Conservation (phyloP, 1,140 invertebrate species). For the Tenebrio molitor region DNA sequence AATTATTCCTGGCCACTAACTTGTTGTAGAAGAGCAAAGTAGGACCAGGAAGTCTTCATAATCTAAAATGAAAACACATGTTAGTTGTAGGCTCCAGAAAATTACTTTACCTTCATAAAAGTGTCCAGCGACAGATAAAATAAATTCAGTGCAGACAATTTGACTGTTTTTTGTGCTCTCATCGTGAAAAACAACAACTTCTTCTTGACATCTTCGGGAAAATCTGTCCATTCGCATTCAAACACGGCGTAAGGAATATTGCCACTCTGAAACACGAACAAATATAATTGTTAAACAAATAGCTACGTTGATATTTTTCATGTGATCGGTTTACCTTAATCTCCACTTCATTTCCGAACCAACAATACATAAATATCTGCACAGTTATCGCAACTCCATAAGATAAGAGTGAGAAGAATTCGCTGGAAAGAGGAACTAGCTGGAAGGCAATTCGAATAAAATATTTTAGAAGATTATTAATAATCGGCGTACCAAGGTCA, state of each 20-base stretch:
- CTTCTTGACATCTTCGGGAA: slow-evolving; percentile 3
- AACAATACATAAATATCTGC: slow-evolving; percentile 38
- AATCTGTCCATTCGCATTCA: not conserved
- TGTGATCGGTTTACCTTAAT: not conserved
- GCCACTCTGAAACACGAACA: not conserved
- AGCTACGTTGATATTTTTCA: not conserved
- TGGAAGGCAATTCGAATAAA: not conserved
- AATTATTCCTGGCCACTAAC: too few species aligned
- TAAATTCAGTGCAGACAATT: slow-evolving; percentile 5
- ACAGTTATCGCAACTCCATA: slow-evolving; percentile 1
- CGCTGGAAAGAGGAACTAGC: slow-evolving; percentile 5
- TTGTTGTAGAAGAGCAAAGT: slow-evolving; percentile 11
- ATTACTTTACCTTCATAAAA: not conserved
- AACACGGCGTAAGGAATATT: not conserved
- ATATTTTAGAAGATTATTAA: too few species aligned
- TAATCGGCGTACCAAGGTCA: slow-evolving; percentile 22
- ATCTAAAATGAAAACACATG: not conserved
- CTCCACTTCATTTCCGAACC: slow-evolving; percentile 18
- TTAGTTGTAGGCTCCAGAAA: not conserved
- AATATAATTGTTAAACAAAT: not conserved
- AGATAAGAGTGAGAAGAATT: slow-evolving; percentile 1
- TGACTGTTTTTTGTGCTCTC: not conserved
- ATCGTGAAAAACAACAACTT: not conserved
- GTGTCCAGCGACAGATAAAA: too few species aligned
- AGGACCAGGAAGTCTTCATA: slow-evolving; percentile 13